Base-by-base conservation (phyloP, 2,888 invertebrate species). In the Yponomeuta plumbellus region DNA sequence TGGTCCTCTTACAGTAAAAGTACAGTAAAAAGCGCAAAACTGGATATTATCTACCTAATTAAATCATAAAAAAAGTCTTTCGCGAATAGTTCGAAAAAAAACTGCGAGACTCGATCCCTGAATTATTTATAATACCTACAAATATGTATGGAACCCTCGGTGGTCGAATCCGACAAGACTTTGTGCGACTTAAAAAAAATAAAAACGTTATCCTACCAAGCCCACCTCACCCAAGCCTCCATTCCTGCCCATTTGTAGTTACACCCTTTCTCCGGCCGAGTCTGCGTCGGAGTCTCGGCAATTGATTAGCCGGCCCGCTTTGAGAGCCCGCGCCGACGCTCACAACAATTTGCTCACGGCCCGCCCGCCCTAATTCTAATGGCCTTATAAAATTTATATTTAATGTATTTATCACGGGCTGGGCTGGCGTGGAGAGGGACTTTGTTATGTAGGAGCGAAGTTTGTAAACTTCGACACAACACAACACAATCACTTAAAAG, bases 311-410 rank as follows among this genome's bases (percentile, higher is more conserved):
- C 87, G 87, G 87, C 78, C 75, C 72, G 75, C 88, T 89, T 88
- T 89, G 88, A 83, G 81, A 78, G 77, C 79, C 74, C 74, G 80
- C 80, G 85, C 86, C 88, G 86, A 84, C 83, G 86, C 84, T 86
- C 83, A 81, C 80, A 82, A 88, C 89, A 88, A 90, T 90, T 90
- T 89, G 90, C 89, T 89, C 78, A 86, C 83, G 86, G 89, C 85
- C 76, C 83, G 86, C 84, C 88, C 88, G 89, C 88, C 88, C 89
- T 88, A 91, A 91, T 90, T 91, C 90, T 91, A 90, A 91, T 90
- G 83, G 88, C 79, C 89, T 88, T 89, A 89, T 90, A 88, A 90
- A 88, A 89, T 88, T 86, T 90, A 89, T 90, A 88, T 85, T 90
- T 86, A 88, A 88, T 88, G 85, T 90, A 88, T 88, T 88, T 69